Evolutionary conservation across 2,797 vertebrate genomes (phyloP).

Genomic region (Acanthurus lineatus): DNA sequence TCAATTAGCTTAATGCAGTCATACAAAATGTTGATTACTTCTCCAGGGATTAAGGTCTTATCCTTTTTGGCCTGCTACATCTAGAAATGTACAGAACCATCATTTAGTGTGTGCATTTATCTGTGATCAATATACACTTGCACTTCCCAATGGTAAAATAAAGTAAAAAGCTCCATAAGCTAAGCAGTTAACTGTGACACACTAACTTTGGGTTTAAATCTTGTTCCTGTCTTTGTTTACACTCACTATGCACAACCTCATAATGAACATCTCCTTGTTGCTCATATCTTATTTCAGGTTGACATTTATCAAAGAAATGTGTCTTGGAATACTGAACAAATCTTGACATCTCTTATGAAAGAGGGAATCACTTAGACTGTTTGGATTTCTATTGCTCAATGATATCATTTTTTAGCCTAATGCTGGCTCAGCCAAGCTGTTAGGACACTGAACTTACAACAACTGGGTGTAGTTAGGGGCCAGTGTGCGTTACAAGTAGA

Average conservation of each 20-base stretch:
- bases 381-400: not conserved
- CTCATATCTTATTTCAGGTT: not conserved
- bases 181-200: not conserved
- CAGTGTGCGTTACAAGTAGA: not conserved
- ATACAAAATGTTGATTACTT: constrained; percentile 1
- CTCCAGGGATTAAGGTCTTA: constrained; percentile 5
- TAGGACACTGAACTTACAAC: not conserved
- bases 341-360: not conserved
- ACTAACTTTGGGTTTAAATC: no score
- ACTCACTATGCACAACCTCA: not conserved
- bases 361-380: not conserved
- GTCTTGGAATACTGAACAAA: not conserved
- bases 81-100: not conserved
- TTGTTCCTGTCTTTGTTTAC: not conserved
- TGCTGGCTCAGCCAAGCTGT: not conserved
- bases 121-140: no score
- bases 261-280: no score
- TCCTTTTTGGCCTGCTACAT: not conserved
- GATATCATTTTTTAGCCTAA: not conserved
- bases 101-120: not conserved
- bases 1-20: constrained; percentile 5
- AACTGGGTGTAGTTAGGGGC: not conserved
- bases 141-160: no score
- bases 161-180: not conserved
- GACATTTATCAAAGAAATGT: not conserved